phyloP scores from a whole-genome alignment of 2,113 vertebrate species.

The Arizona elegans region DNA sequence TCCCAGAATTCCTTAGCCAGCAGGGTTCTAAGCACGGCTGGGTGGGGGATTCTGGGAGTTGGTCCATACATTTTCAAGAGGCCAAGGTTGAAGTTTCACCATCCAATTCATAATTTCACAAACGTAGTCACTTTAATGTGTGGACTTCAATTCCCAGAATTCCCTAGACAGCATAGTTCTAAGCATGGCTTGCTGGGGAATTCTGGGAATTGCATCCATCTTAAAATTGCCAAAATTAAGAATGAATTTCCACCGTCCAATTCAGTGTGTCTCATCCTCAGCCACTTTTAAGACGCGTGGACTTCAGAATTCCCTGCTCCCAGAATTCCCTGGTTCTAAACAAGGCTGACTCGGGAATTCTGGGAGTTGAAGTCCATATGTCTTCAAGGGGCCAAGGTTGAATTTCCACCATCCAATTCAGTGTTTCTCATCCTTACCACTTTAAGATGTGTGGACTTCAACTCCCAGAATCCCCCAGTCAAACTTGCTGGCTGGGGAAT shows the following conservation, averaged over 20 bases:
- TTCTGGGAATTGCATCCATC: background rate
- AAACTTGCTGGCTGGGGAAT: background rate
- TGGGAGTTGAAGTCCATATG: too few species aligned
- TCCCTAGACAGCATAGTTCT: background rate
- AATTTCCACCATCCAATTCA: background rate
- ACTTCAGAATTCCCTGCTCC: too few species aligned
- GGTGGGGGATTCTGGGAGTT: background rate
- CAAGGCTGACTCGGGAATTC: too few species aligned
- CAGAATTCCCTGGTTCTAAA: too few species aligned
- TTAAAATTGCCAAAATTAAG: too few species aligned
- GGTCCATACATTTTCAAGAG: background rate
- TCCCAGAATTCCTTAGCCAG: too few species aligned
- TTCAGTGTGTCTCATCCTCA: too few species aligned
- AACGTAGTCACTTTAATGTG: fast-evolving
- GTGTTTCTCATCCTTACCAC: background rate
- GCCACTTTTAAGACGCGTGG: too few species aligned
- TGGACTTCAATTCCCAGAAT: background rate
- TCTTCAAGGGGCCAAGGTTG: background rate
- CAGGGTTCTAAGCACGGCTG: too few species aligned
- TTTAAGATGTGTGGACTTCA: background rate
- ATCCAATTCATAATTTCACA: background rate
- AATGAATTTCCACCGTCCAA: too few species aligned
- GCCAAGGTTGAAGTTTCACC: background rate
- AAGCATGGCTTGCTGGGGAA: background rate
- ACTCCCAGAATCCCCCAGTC: too few species aligned